Base-by-base conservation (phyloP, 92 coral and sea anemone species). In the Micromussa lordhowensis region DNA sequence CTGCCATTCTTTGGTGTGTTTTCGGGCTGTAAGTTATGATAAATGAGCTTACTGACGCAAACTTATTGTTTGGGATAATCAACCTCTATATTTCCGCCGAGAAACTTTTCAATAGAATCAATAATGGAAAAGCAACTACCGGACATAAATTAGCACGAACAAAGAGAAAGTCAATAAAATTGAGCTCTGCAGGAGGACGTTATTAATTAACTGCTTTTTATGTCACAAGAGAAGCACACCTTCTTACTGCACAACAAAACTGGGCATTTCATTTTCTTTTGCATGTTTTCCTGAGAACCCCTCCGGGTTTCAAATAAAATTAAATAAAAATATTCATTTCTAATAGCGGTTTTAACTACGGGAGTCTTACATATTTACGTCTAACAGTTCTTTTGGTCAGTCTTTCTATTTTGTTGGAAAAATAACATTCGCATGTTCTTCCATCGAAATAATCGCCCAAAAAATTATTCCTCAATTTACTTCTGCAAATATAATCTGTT, bases 161-260 rank as follows among this genome's bases (percentile, higher is more conserved):
- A 86, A 48, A 66, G 49, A 38, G 24, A 17, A 53, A 16, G 64
- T 82, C 75, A 63, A 86, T 77, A 22, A 35, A 6, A 30, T 28
- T 17, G 34, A 48, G 5, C 75, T 31, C 63, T n/a, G n/a, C 54
- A 29, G 13, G 59, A 26, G 75, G 48, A 48, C 49, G 51, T 59
- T 77, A 66, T 86, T 77, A 86, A 86, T 66, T 64, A 86, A 79
- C 36, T 76, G 22, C 81, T 78, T 49, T 82, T 86, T 66, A 64
- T 86, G 82, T 44, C 77, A 34, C 21, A 29, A 48, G 21, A 19
- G 75, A 21, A 86, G 24, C 57, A 16, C 68, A 77, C 66, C 64
- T 18, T 86, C 77, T 38, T 77, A 66, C 64, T 30, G 64, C 24
- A n/a, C n/a, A 19, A 64, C 76, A 66, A 51, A 77, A 59, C 31